These are phyloP conservation scores for Leptopilina drosophilae DNA, from an alignment of 2,888 invertebrate species.

Conservation along the genomic window DNA sequence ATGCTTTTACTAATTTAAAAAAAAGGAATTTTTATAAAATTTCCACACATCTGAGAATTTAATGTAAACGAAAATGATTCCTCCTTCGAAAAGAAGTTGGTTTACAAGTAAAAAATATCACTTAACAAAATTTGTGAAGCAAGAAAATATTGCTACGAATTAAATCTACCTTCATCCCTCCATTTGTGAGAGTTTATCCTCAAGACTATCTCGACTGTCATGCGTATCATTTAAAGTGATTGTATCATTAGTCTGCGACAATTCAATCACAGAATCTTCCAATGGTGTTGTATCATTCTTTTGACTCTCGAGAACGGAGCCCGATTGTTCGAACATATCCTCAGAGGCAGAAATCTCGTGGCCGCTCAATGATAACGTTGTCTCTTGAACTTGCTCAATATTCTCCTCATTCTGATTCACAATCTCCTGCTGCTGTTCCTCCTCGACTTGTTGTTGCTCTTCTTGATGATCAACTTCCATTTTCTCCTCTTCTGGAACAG, in stretches of 20 bases:
- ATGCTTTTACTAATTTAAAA: too few relatives aligned
- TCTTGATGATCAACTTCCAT: slow-evolving; percentile 39
- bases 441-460: slow-evolving; percentile 41
- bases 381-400: slow-evolving; percentile 50
- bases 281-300: slow-evolving; percentile 47
- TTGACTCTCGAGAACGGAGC: slow-evolving; percentile 57
- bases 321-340: slow-evolving; percentile 67
- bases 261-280: slow-evolving; percentile 68
- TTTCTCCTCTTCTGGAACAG: slow-evolving; percentile 53
- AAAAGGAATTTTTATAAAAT: not conserved
- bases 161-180: slow-evolving; percentile 65
- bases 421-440: slow-evolving; percentile 45
- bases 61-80: too few relatives aligned
- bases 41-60: not conserved
- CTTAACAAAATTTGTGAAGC: not conserved
- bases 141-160: not conserved
- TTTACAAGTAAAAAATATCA: not conserved
- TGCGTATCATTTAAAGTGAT: slow-evolving; percentile 73
- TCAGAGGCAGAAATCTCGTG: slow-evolving; percentile 64
- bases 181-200: slow-evolving; percentile 74
- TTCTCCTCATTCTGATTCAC: not conserved
- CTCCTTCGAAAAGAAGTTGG: too few relatives aligned
- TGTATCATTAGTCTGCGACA: slow-evolving; percentile 62
- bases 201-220: slow-evolving; percentile 74
- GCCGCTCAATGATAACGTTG: slow-evolving; percentile 48